Evolutionary conservation across 2,888 invertebrate genomes (phyloP).

Genomic region (Eristalis pertinax): DNA sequence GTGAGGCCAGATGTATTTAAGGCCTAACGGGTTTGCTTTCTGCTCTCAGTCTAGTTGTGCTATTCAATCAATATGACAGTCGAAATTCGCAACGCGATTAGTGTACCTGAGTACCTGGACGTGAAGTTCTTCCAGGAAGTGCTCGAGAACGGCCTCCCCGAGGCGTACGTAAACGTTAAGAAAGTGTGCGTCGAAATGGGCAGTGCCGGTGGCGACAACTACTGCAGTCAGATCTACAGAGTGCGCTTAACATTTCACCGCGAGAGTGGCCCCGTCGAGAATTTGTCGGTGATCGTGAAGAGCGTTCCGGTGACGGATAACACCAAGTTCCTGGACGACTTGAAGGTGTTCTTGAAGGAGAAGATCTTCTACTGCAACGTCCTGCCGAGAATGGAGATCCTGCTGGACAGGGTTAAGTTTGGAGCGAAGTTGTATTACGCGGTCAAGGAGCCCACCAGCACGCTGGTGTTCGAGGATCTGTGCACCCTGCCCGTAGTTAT

Average conservation of each 20-base stretch:
- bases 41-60: not conserved
- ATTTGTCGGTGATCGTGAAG: constrained; percentile 73
- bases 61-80: constrained; percentile 51
- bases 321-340: constrained; percentile 75
- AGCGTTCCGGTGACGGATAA: constrained; percentile 67
- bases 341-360: constrained; percentile 79
- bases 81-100: constrained; percentile 51
- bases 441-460: constrained; percentile 53
- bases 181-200: constrained; percentile 67
- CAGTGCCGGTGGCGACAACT: constrained; percentile 73
- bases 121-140: constrained; percentile 70
- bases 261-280: constrained; percentile 6
- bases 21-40: not conserved
- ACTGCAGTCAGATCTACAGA: constrained; percentile 74
- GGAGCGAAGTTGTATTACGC: constrained; percentile 68
- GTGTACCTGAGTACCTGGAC: constrained; percentile 56
- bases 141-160: constrained; percentile 67
- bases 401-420: constrained; percentile 73
- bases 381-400: constrained; percentile 78
- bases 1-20: not conserved
- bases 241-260: constrained; percentile 57
- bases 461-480: constrained; percentile 79
- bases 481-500: constrained; percentile 82
- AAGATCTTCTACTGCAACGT: constrained; percentile 77
- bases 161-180: constrained; percentile 37